These are phyloP conservation scores for Amiota minor DNA, from an alignment of 2,888 invertebrate genomes.

Conservation along the genomic window DNA sequence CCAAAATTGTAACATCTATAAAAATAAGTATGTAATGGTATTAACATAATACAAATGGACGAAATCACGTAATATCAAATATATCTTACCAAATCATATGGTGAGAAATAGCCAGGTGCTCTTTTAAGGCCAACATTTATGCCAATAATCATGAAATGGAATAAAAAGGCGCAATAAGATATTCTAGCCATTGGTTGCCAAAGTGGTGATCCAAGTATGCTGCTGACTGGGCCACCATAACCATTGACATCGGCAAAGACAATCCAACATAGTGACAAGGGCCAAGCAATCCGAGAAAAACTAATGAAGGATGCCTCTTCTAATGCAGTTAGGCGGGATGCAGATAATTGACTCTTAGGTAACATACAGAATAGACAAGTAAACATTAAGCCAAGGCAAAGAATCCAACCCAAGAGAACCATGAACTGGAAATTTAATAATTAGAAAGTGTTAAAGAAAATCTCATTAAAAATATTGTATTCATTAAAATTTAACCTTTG, in stretches of 20 bases:
- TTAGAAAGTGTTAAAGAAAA: background rate
- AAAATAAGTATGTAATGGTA: background rate
- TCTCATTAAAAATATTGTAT: background rate
- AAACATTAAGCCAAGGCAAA: background rate
- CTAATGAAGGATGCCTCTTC: constrained; percentile 61
- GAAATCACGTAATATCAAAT: background rate
- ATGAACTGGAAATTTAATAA: background rate
- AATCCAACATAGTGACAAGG: constrained; percentile 61
- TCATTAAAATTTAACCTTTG: constrained; percentile 40
- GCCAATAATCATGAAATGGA: constrained; percentile 57
- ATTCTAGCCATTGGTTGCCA: constrained; percentile 66
- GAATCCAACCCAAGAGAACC: constrained; percentile 7
- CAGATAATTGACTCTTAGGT: constrained; percentile 44
- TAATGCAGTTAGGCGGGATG: constrained; percentile 45
- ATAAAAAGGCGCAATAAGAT: constrained; percentile 63
- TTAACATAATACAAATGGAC: background rate
- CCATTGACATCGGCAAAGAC: constrained; percentile 64
- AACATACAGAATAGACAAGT: constrained; percentile 51
- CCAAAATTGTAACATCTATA: constrained; percentile 19
- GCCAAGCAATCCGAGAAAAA: constrained; percentile 64
- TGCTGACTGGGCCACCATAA: constrained; percentile 62
- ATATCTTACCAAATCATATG: constrained; percentile 58
- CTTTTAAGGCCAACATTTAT: constrained; percentile 50
- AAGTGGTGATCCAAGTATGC: constrained; percentile 57
- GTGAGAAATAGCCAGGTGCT: constrained; percentile 56